Evolutionary conservation across 1,140 invertebrate genomes (phyloP).

Genomic region (Apis laboriosa): DNA sequence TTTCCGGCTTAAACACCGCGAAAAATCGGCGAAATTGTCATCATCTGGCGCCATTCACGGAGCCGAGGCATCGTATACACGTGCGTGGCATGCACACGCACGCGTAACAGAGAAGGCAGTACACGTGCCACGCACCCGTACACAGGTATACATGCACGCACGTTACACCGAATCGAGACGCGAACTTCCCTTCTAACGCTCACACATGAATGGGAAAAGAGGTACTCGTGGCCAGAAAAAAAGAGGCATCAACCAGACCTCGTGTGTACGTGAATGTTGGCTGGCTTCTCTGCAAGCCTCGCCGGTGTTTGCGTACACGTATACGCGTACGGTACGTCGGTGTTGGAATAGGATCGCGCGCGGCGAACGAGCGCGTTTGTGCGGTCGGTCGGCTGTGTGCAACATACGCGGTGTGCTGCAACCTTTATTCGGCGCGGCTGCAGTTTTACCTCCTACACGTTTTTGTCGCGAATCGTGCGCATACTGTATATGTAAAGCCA

Average conservation of each 20-base stretch:
- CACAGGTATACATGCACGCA: conserved; percentile 37
- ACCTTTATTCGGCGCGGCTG: conserved; percentile 38
- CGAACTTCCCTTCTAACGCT: conserved; percentile 30
- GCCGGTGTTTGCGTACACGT: neutral
- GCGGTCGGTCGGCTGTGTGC: neutral
- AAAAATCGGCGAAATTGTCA: conserved; percentile 37
- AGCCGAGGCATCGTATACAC: conserved; percentile 9
- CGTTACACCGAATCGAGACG: conserved; percentile 34
- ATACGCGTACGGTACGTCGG: too few relatives aligned
- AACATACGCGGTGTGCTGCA: conserved; percentile 8
- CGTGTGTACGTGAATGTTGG: neutral
- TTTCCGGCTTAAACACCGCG: conserved; percentile 5
- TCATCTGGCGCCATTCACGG: conserved; percentile 49
- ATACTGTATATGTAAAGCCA: conserved; percentile 47
- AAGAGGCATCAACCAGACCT: conserved; percentile 37
- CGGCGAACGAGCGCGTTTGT: neutral
- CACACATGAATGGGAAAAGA: conserved; percentile 45
- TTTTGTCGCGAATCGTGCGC: conserved; percentile 47
- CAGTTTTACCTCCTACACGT: conserved; percentile 44
- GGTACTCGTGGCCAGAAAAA: conserved; percentile 37
- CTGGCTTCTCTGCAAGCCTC: neutral
- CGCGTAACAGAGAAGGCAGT: conserved; percentile 49
- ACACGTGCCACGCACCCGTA: conserved; percentile 56
- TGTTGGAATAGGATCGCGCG: neutral
- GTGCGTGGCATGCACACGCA: conserved; percentile 53